Evolutionary conservation across 2,888 invertebrate genomes (phyloP).

Genomic region (Cataglyphis cursor): DNA sequence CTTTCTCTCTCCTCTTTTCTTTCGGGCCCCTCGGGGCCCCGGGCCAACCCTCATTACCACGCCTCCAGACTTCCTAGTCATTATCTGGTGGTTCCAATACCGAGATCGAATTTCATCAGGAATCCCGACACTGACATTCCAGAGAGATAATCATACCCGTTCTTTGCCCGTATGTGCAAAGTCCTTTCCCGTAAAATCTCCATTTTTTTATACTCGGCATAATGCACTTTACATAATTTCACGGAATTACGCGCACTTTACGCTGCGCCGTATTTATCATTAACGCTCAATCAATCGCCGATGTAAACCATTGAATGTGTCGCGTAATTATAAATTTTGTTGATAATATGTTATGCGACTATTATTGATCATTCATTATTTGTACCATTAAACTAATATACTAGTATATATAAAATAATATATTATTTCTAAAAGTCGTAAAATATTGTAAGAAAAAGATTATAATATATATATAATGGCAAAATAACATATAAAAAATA

Average conservation of each 20-base stretch:
- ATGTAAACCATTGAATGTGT: background rate
- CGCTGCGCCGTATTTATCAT: background rate
- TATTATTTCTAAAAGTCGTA: background rate
- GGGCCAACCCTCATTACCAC: slow-evolving; percentile 82
- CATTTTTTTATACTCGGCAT: background rate
- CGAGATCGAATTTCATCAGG: slow-evolving; percentile 79
- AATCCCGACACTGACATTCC: slow-evolving; percentile 79
- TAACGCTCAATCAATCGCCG: background rate
- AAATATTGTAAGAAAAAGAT: background rate
- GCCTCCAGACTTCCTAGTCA: slow-evolving; percentile 83
- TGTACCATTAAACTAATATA: background rate
- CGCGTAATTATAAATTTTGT: background rate
- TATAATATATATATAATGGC: background rate
- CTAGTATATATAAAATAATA: background rate
- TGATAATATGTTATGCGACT: background rate
- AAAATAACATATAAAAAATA: slow-evolving; percentile 13
- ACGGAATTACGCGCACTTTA: slow-evolving; percentile 17
- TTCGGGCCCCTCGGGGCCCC: slow-evolving; percentile 51
- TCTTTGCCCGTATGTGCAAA: slow-evolving; percentile 43
- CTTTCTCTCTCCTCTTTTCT: background rate
- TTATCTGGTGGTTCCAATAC: slow-evolving; percentile 83
- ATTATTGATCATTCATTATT: slow-evolving; percentile 4
- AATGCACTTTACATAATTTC: slow-evolving; percentile 24
- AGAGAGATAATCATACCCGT: slow-evolving; percentile 64
- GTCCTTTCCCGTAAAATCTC: slow-evolving; percentile 8